Base-by-base conservation (phyloP, 2,113 vertebrate genomes). In the Pica pica region DNA sequence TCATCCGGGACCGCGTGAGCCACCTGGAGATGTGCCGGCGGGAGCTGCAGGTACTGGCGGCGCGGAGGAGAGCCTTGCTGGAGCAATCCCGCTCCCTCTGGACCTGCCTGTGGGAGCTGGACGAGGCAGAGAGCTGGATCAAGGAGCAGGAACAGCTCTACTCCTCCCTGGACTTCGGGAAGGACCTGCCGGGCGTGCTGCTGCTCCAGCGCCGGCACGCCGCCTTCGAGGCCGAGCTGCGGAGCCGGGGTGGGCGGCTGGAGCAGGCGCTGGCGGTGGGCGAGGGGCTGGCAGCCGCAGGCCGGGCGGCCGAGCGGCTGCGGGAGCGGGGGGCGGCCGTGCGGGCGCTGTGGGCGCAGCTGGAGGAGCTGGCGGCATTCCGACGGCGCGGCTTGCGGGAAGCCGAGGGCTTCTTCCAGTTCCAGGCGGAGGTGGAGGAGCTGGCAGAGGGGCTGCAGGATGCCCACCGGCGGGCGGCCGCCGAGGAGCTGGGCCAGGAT, bases 101-200 rank as follows among this genome's bases (percentile, higher is more conserved):
- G 99, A 98, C 98, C 93, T 99, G 99, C 96, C 98, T 99, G 81
- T 99, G 99, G 99, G 99, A 99, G 97, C 98, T 98, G 97, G 98
- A 98, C 0, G 99, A 99, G 95, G 97, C 99, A 0, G 99, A 99
- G 94, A 98, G 98, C 95, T 99, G 99, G 99, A 99, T 99, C 90
- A 98, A 98, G 78, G 99, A 99, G 95, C 99, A 99, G 96, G 99
- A 99, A 91, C 98, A 99, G 71, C 98, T 99, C 68, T 99, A 99
- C 96, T 99, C 99, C 39, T 98, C 99, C 22, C 89, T 99, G 94
- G 99, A 99, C 88, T 99, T 99, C 1, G 99, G 99, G 89, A 99
- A 99, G 96, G 99, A 99, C 97, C 98, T 99, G 92, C 99, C 98
- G 9, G 98, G 98, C 1, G 99, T 99, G 76, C 97, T 99, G 92